Conservation (phyloP, 2,888 invertebrate species). For the Clepsis dumicolana region DNA sequence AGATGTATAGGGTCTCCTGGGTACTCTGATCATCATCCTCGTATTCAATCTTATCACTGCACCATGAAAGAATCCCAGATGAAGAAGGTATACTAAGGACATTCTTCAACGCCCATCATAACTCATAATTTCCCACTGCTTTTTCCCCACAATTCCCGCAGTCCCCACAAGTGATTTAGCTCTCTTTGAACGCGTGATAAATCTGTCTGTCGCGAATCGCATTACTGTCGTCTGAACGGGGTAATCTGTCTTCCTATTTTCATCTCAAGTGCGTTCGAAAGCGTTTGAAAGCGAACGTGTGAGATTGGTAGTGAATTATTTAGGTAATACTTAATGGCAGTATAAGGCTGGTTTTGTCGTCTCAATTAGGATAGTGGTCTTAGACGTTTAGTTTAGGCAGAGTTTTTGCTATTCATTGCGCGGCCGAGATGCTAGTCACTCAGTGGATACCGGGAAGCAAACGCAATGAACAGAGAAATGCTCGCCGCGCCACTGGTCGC, state of each 20-base stretch:
- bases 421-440: too few species aligned
- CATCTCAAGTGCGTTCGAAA: constrained; percentile 6
- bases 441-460: too few species aligned
- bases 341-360: neutral
- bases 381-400: too few species aligned
- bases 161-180: neutral
- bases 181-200: neutral
- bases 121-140: neutral
- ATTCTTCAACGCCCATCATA: neutral
- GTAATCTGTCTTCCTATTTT: constrained; percentile 25
- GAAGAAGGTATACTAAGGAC: too few species aligned
- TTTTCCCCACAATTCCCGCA: neutral
- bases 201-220: constrained; percentile 18
- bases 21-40: too few species aligned
- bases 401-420: too few species aligned
- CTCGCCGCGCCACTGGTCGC: too few species aligned
- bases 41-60: too few species aligned
- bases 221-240: constrained; percentile 3
- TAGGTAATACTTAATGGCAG: neutral
- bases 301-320: neutral
- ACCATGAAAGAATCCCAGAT: too few species aligned
- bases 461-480: too few species aligned
- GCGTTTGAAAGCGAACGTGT: neutral
- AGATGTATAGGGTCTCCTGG: too few species aligned
- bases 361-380: neutral